phyloP scores from a whole-genome alignment of 2,888 invertebrate species.

The Drosophila siamana region DNA sequence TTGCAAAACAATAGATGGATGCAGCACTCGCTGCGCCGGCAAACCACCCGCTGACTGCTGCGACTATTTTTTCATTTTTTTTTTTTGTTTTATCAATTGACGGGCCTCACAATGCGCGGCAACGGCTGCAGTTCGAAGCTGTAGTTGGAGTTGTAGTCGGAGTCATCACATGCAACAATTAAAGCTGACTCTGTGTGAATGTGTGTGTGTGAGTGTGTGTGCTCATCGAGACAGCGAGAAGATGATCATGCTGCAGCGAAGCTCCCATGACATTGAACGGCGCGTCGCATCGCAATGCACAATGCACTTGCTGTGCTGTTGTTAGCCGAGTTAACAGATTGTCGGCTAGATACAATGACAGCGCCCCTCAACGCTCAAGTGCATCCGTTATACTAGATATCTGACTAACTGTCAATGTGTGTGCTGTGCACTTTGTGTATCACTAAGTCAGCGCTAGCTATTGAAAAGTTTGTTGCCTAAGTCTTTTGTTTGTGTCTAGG shows the following conservation, averaged over 20 bases:
- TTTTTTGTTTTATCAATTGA: slow-evolving; percentile 67
- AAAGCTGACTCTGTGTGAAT: slow-evolving; percentile 51
- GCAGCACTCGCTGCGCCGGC: slow-evolving; percentile 38
- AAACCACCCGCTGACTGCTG: slow-evolving; percentile 37
- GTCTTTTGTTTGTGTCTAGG: slow-evolving; percentile 41
- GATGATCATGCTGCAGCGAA: slow-evolving; percentile 51
- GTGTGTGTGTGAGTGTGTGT: neutral
- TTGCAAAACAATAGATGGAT: slow-evolving; percentile 78
- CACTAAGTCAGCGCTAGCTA: slow-evolving; percentile 38
- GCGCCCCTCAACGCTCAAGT: slow-evolving; percentile 67
- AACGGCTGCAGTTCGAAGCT: slow-evolving; percentile 20
- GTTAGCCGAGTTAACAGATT: slow-evolving; percentile 61
- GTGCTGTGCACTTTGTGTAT: slow-evolving; percentile 40
- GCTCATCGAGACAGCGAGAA: slow-evolving; percentile 3
- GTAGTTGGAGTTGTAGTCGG: slow-evolving; percentile 29
- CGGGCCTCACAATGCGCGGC: slow-evolving; percentile 66
- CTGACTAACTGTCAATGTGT: slow-evolving; percentile 74
- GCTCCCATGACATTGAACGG: slow-evolving; percentile 81
- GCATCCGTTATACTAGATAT: slow-evolving; percentile 73
- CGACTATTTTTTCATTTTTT: slow-evolving; percentile 39
- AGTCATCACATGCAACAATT: slow-evolving; percentile 64
- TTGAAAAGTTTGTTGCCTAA: slow-evolving; percentile 50
- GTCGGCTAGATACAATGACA: slow-evolving; percentile 40
- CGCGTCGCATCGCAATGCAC: slow-evolving; percentile 52
- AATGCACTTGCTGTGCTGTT: slow-evolving; percentile 49